Percentiles rank a stretch among this genome's conserved stretches.
Conservation (phyloP, 2,113 vertebrate genomes). For the Seriola quinqueradiata region DNA sequence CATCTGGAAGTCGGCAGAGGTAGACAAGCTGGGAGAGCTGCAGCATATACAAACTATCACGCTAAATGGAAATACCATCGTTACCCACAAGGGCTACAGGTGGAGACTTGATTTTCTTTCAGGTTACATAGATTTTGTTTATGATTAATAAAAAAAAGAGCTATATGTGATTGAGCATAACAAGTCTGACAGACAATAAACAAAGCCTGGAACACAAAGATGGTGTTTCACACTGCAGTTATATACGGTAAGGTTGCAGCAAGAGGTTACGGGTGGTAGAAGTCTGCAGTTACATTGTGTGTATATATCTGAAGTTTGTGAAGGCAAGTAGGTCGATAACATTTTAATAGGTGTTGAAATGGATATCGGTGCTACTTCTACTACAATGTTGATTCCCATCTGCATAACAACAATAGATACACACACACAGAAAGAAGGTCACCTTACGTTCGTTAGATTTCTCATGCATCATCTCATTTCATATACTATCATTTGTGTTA, state of each 20-base stretch:
- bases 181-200: no score
- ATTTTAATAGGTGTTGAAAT: background rate
- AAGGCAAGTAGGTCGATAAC: background rate
- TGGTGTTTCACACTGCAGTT: background rate
- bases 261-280: background rate
- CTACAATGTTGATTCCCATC: background rate
- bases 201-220: no score
- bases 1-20: conserved; percentile 82
- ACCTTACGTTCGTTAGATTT: background rate
- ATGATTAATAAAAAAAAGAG: no score
- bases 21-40: conserved; percentile 82
- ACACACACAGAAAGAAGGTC: background rate
- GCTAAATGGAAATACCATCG: conserved; percentile 86
- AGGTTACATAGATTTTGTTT: no score
- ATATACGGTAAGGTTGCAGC: background rate
- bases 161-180: no score
- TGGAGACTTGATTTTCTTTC: conserved; percentile 49
- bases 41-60: conserved; percentile 84
- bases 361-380: background rate
- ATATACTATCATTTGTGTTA: background rate
- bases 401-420: background rate
- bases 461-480: background rate
- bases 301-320: background rate
- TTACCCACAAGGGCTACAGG: conserved; percentile 86
- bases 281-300: no score